Evolutionary conservation across 2,888 invertebrate genomes (phyloP).

Genomic region (Tenthredo livida): DNA sequence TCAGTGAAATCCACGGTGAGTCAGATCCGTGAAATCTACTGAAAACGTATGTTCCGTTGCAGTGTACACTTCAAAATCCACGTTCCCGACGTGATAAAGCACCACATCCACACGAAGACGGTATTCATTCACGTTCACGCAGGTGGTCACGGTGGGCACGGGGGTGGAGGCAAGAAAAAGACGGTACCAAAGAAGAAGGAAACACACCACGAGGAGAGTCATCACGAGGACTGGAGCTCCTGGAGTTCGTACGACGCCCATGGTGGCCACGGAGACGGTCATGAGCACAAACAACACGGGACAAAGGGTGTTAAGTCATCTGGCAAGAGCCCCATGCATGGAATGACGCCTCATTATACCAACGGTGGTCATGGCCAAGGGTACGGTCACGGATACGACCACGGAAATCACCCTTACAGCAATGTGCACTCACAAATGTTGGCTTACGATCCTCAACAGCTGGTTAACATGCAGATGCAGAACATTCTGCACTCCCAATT

Average conservation of each 20-base stretch:
- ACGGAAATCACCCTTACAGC: background rate
- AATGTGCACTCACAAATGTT: background rate
- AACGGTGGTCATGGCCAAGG: conserved; percentile 64
- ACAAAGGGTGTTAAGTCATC: conserved; percentile 35
- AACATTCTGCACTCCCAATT: conserved; percentile 62
- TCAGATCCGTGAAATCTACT: background rate
- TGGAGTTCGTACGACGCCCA: conserved; percentile 76
- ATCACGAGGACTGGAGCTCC: conserved; percentile 70
- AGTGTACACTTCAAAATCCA: conserved; percentile 82
- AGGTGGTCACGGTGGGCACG: conserved; percentile 76
- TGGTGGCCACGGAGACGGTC: conserved; percentile 75
- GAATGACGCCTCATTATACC: conserved; percentile 56
- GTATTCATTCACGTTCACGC: conserved; percentile 80
- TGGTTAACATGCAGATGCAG: background rate
- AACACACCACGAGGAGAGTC: conserved; percentile 79
- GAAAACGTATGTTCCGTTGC: conserved; percentile 64
- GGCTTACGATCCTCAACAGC: background rate
- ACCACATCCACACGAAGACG: conserved; percentile 82
- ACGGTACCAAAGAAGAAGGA: conserved; percentile 60
- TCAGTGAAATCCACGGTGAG: background rate
- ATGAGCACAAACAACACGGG: conserved; percentile 67
- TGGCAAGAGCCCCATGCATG: conserved; percentile 46
- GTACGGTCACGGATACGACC: conserved; percentile 72
- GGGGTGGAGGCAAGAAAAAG: conserved; percentile 62
- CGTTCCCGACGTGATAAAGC: conserved; percentile 82